Evolutionary conservation across 2,113 vertebrate species (phyloP).

Genomic region (Planiliza haematocheilus): DNA sequence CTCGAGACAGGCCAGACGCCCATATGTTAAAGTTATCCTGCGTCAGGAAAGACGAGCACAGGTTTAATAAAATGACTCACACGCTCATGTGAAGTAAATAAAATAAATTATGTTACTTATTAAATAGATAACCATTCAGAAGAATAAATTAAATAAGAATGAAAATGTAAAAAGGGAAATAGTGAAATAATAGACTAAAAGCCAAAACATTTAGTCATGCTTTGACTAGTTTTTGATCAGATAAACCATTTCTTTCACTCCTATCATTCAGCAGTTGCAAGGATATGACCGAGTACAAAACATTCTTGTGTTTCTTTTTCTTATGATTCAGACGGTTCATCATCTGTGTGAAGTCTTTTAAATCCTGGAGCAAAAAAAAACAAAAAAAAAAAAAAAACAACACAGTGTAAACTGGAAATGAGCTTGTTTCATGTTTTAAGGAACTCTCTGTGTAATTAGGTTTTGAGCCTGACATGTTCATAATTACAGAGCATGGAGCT

Average conservation of each 20-base stretch:
- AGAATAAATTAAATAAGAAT: no score
- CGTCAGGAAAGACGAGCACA: no score
- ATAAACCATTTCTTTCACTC: slow-evolving; percentile 30
- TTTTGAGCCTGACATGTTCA: not conserved
- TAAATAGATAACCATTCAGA: no score
- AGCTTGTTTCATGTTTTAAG: not conserved
- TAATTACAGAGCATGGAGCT: not conserved
- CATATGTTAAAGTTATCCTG: no score
- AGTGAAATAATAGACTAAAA: not conserved
- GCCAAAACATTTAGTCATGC: slow-evolving; percentile 13
- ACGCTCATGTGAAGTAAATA: no score
- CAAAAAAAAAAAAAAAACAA: not conserved
- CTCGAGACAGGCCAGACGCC: no score
- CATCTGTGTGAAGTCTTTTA: not conserved
- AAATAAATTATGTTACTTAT: no score
- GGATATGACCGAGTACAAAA: no score
- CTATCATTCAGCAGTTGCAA: not conserved
- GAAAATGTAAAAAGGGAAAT: no score
- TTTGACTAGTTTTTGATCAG: slow-evolving; percentile 50
- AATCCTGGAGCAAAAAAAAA: not conserved
- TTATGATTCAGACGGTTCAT: not conserved
- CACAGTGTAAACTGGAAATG: no score
- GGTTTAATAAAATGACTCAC: no score
- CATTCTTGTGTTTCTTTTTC: no score
- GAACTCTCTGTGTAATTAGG: not conserved